Conservation (phyloP, 1,140 invertebrate genomes). For the Oryzaephilus surinamensis region DNA sequence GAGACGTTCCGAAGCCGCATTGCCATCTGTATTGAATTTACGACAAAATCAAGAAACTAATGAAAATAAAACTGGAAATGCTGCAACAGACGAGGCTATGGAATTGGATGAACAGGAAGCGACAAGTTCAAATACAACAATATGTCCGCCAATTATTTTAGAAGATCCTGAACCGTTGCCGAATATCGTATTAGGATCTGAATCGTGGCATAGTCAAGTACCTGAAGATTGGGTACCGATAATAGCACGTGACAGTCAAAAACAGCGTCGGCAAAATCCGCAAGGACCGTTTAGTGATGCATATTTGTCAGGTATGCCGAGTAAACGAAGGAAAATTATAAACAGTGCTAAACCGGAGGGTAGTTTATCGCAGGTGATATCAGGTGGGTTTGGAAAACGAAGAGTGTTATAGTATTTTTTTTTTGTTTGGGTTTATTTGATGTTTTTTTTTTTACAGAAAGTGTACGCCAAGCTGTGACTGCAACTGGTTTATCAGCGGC, state of each 20-base stretch:
- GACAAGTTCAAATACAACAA: background rate
- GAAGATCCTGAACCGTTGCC: conserved; percentile 35
- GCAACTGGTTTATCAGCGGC: conserved; percentile 38
- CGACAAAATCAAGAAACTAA: no score
- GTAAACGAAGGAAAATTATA: conserved; percentile 66
- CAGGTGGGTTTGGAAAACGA: conserved; percentile 31
- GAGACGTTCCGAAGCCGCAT: conserved; percentile 9
- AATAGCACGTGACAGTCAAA: conserved; percentile 59
- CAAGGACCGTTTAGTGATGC: conserved; percentile 62
- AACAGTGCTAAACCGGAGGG: conserved; percentile 37
- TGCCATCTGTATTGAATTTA: conserved; percentile 1
- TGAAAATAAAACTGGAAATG: conserved; percentile 7
- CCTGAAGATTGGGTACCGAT: conserved; percentile 71
- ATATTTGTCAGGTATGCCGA: conserved; percentile 71
- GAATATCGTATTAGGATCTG: conserved; percentile 41
- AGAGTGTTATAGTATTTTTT: no score
- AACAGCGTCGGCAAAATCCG: conserved; percentile 45
- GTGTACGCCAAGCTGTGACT: conserved; percentile 42
- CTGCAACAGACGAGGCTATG: conserved; percentile 27
- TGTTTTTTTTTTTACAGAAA: conserved; percentile 29
- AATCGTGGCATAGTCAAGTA: conserved; percentile 46
- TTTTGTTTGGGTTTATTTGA: conserved; percentile 2
- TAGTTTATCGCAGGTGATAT: conserved; percentile 34
- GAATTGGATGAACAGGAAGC: conserved; percentile 26
- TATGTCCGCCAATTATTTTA: conserved; percentile 3